Base-by-base conservation (phyloP, 1,140 invertebrate genomes). In the Thereuonema tuberculata region DNA sequence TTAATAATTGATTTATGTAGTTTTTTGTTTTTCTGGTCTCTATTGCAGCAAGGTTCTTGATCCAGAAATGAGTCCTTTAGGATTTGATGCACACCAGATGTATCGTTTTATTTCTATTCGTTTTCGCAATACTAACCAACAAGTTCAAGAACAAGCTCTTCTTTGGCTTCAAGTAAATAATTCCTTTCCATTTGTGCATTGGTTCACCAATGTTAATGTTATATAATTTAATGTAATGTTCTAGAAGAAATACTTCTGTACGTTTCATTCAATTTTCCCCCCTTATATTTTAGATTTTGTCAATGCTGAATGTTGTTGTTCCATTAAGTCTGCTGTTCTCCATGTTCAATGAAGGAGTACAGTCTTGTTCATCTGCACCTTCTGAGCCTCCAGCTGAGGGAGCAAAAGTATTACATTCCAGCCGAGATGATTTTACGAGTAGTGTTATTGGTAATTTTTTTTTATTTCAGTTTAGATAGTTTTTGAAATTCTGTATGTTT, bases 211-310 rank as follows among this genome's bases (percentile, higher is more conserved):
- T 43, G n/a, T 12, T 23, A 58, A 15, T 14, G 5, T 15, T 62
- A 28, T 62, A 17, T 64, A 64, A 61, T 59, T 64, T 59, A n/a
- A n/a, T n/a, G n/a, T n/a, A n/a, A n/a, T n/a, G 87, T 95, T 2
- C 91, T 98, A 74, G 83, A 92, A 63, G 91, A 97, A 71, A 92
- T 93, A 1, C 75, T 98, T 2, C 84, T 89, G 69, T 98, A 94
- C 94, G 78, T 98, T 23, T 93, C 98, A 79, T 86, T 89, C 72
- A 68, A 63, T 31, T 50, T 46, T 28, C 14, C 15, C 1, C 27
- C 27, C 29, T 2, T 21, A 15, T 47, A 52, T 37, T 71, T 65
- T 65, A 85, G 82, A 86, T 89, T 3, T 75, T 96, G 28, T 92
- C 89, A 0, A 80, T 88, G 67, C 72, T 96, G 55, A 89, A 94